Percentiles rank a stretch among this genome's conserved stretches.
Evolutionary conservation across 1,140 invertebrate species (phyloP).

Genomic region (Sinonovacula constricta): DNA sequence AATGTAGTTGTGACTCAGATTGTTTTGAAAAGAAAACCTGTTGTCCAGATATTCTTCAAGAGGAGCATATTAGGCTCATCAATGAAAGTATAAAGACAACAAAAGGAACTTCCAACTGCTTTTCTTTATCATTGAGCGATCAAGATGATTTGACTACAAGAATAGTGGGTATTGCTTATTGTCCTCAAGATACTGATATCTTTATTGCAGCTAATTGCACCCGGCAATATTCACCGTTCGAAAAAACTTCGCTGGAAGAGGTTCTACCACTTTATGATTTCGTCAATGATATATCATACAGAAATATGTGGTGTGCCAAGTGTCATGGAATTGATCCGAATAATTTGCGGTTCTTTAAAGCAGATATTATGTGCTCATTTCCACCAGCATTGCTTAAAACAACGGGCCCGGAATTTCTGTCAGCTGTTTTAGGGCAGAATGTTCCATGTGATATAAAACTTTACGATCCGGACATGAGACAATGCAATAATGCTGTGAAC

Average conservation of each 20-base stretch:
- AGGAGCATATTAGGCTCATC: background rate
- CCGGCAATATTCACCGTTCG: background rate
- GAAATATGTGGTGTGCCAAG: no score
- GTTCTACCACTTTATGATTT: background rate
- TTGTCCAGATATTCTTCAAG: background rate
- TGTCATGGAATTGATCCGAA: no score
- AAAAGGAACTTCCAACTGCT: no score
- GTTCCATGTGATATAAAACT: constrained; percentile 3
- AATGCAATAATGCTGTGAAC: background rate
- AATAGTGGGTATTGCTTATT: background rate
- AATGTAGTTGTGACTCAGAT: background rate
- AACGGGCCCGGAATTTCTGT: background rate
- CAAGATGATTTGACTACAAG: background rate
- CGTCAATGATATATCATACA: no score
- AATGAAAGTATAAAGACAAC: no score
- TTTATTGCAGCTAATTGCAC: background rate
- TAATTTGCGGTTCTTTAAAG: background rate
- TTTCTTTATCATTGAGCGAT: background rate
- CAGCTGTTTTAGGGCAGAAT: background rate
- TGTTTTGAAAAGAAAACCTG: background rate
- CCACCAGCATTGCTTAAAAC: background rate
- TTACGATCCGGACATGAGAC: background rate
- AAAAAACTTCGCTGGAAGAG: no score
- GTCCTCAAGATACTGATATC: background rate
- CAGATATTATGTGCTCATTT: constrained; percentile 8